Conservation (phyloP, 2,888 invertebrate genomes). For the Phytoseiulus persimilis region DNA sequence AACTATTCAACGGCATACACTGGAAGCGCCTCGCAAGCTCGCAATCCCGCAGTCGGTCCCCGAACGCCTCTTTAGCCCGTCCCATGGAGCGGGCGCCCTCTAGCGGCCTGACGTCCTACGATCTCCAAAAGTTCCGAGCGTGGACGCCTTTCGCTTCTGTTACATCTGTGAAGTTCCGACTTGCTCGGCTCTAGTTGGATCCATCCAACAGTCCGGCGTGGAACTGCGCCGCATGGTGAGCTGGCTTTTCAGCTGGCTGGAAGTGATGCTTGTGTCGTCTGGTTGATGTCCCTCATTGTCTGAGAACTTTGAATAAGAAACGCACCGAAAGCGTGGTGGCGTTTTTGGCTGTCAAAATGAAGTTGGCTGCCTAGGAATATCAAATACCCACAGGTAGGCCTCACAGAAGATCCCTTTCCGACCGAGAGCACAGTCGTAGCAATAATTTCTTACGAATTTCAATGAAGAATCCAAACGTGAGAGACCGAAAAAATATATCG, state of each 20-base stretch:
- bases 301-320: neutral
- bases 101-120: neutral
- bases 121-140: neutral
- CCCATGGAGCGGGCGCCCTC: neutral
- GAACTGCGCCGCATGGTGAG: slow-evolving; percentile 5
- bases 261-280: neutral
- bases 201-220: neutral
- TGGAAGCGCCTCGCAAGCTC: no score
- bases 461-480: no score
- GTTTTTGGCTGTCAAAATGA: neutral
- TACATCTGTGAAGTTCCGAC: neutral
- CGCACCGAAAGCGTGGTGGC: neutral
- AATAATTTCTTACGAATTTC: no score
- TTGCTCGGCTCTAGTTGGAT: neutral
- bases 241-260: neutral
- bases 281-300: neutral
- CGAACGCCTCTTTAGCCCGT: neutral
- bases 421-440: no score
- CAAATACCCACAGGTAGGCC: neutral
- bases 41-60: no score
- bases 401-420: neutral
- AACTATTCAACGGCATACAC: no score
- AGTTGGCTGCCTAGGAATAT: neutral
- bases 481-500: no score
- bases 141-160: neutral